Percentiles rank a stretch among this genome's conserved stretches.
These are phyloP conservation scores for Campylorhamphus procurvoides DNA, from an alignment of 2,113 vertebrate species.

Conservation along the genomic window DNA sequence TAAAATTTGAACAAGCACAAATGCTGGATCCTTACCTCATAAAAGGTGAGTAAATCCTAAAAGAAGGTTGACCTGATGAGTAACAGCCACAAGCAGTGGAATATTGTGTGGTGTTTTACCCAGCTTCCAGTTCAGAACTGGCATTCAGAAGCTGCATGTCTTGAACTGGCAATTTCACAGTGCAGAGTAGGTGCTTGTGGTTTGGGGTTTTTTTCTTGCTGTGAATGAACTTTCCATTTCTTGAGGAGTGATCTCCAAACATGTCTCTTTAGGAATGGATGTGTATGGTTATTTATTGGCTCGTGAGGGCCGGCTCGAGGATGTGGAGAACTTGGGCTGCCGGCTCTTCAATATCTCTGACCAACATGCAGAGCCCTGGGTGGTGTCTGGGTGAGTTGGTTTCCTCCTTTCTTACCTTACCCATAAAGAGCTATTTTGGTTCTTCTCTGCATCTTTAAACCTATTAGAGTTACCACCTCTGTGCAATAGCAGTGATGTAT, in stretches of 20 bases:
- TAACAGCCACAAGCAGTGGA: background rate
- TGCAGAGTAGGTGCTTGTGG: background rate
- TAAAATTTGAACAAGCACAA: constrained; percentile 98
- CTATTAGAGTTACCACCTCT: accelerated
- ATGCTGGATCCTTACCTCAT: constrained; percentile 98
- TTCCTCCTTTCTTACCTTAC: background rate
- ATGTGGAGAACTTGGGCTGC: constrained; percentile 96
- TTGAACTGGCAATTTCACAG: background rate
- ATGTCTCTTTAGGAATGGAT: constrained; percentile 87
- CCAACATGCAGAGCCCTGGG: constrained; percentile 97
- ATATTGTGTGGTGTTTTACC: background rate
- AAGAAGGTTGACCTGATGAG: background rate
- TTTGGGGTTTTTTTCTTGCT: background rate
- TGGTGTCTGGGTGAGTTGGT: constrained; percentile 90
- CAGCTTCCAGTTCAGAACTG: background rate
- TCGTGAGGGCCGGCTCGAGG: constrained; percentile 92
- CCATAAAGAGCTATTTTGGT: background rate
- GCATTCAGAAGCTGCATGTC: background rate
- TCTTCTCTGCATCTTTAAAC: background rate
- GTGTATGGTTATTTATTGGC: constrained; percentile 97
- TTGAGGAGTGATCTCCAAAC: background rate
- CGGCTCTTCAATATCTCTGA: constrained; percentile 98
- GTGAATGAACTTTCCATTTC: background rate
- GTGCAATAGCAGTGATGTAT: background rate
- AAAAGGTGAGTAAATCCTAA: constrained; percentile 81